Evolutionary conservation across 2,888 invertebrate species (phyloP).

Genomic region (Scotopteryx bipunctaria): DNA sequence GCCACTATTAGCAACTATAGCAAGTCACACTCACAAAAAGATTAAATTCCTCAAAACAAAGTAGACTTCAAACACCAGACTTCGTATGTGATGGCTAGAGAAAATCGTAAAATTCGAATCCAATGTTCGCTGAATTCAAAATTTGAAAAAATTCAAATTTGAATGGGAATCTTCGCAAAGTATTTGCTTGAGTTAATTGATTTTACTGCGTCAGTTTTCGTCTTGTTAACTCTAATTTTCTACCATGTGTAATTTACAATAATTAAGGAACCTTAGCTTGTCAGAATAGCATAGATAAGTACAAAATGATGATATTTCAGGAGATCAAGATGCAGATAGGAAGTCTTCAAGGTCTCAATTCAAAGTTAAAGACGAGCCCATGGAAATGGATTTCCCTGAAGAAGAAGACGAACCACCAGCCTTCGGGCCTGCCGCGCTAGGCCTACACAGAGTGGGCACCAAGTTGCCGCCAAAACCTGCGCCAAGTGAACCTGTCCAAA

Average conservation of each 20-base stretch:
- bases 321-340: slow-evolving; percentile 59
- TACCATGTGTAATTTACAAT: neutral
- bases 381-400: slow-evolving; percentile 86
- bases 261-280: neutral
- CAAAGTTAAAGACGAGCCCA: slow-evolving; percentile 82
- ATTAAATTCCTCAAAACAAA: neutral
- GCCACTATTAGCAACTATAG: neutral
- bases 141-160: slow-evolving; percentile 83
- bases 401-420: slow-evolving; percentile 88
- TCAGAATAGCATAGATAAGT: neutral
- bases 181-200: slow-evolving; percentile 47
- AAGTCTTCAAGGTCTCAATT: slow-evolving; percentile 56
- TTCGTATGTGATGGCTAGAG: slow-evolving; percentile 5
- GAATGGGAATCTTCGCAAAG: slow-evolving; percentile 63
- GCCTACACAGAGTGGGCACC: slow-evolving; percentile 91
- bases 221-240: neutral
- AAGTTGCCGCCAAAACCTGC: slow-evolving; percentile 88
- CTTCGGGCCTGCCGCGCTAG: slow-evolving; percentile 91
- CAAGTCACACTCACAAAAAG: neutral
- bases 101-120: slow-evolving; percentile 32
- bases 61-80: neutral
- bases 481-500: slow-evolving; percentile 89
- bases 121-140: slow-evolving; percentile 71
- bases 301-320: slow-evolving; percentile 41
- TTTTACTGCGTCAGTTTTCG: slow-evolving; percentile 9